phyloP scores from a whole-genome alignment of 2,797 vertebrate genomes.

The Chloroceryle amazona region DNA sequence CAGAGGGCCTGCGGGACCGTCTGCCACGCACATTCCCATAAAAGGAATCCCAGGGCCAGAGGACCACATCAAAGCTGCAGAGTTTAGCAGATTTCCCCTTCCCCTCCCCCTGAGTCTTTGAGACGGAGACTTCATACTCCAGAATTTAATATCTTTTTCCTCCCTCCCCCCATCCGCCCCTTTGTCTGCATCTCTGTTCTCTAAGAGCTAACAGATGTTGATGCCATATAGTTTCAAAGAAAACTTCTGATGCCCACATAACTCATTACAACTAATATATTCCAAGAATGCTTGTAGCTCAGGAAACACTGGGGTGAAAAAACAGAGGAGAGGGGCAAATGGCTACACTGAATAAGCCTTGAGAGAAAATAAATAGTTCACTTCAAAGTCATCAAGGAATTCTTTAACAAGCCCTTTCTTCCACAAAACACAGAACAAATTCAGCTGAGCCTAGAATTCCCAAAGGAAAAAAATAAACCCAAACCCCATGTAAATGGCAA shows the following conservation, averaged over 20 bases:
- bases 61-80: constrained; percentile 80
- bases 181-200: constrained; percentile 79
- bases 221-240: constrained; percentile 80
- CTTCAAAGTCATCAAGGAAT: constrained; percentile 71
- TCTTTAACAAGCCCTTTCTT: constrained; percentile 66
- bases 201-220: constrained; percentile 85
- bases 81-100: constrained; percentile 74
- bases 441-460: constrained; percentile 39
- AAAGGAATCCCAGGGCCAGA: constrained; percentile 70
- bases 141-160: constrained; percentile 76
- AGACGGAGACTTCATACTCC: constrained; percentile 69
- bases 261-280: constrained; percentile 73
- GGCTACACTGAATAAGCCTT: constrained; percentile 60
- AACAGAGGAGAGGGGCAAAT: constrained; percentile 40
- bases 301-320: constrained; percentile 67
- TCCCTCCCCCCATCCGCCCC: constrained; percentile 65
- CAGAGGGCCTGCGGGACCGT: neutral
- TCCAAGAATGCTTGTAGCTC: constrained; percentile 76
- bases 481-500: constrained; percentile 15
- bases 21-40: constrained; percentile 74
- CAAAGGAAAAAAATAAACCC: constrained; percentile 34
- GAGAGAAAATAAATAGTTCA: constrained; percentile 62
- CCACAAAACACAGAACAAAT: constrained; percentile 42
- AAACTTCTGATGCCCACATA: constrained; percentile 78
- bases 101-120: constrained; percentile 72